These are phyloP conservation scores for Drosophila lacteicornis DNA, from an alignment of 1,140 invertebrate genomes.

Conservation along the genomic window DNA sequence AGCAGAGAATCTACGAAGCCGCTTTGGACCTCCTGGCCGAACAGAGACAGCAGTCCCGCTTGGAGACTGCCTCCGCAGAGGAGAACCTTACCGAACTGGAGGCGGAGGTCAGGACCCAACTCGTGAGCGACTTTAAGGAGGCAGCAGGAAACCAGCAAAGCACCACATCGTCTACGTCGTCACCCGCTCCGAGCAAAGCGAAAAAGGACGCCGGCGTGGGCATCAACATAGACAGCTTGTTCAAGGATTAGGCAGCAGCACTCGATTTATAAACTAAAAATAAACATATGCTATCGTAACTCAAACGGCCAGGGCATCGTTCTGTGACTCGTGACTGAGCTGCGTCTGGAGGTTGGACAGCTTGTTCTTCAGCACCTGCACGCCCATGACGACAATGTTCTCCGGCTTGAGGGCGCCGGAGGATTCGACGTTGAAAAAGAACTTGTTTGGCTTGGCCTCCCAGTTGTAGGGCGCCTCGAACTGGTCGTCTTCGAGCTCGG, in stretches of 20 bases:
- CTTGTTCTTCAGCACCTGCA: constrained; percentile 97
- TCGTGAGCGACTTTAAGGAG: constrained; percentile 67
- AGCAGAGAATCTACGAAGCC: constrained; percentile 85
- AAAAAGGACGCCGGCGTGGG: constrained; percentile 53
- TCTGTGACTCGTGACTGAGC: constrained; percentile 94
- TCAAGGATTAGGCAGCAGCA: constrained; percentile 62
- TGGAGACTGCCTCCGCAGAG: constrained; percentile 23
- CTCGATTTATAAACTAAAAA: constrained; percentile 52
- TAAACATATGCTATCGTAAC: constrained; percentile 27
- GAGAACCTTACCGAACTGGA: constrained; percentile 20
- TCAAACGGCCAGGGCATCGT: constrained; percentile 91
- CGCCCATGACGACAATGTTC: constrained; percentile 98
- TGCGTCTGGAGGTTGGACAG: constrained; percentile 97
- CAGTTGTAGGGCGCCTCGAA: constrained; percentile 97
- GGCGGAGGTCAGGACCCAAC: constrained; percentile 23
- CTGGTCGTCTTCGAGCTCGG: constrained; percentile 96
- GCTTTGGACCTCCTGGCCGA: constrained; percentile 84
- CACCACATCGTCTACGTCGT: not conserved
- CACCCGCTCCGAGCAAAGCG: constrained; percentile 15
- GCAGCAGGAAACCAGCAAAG: constrained; percentile 36
- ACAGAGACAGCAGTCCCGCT: constrained; percentile 52
- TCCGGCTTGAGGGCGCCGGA: constrained; percentile 97
- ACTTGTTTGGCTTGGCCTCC: constrained; percentile 98
- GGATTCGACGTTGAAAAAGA: constrained; percentile 98
- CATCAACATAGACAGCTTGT: constrained; percentile 72